Evolutionary conservation across 2,797 vertebrate genomes (phyloP).

Genomic region (Hydrolagus colliei): DNA sequence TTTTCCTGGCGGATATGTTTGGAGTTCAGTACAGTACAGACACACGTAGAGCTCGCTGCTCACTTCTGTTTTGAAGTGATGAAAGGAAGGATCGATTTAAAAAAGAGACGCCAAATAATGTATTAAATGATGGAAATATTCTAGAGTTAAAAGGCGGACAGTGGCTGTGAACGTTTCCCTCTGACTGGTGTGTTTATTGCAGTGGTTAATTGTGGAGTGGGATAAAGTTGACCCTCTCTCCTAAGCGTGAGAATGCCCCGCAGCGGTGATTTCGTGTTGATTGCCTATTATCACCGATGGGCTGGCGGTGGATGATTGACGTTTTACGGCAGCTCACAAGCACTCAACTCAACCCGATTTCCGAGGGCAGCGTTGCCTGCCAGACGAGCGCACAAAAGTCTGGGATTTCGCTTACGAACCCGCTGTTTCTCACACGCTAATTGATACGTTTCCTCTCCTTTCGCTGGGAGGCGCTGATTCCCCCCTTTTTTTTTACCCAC

Average conservation of each 20-base stretch:
- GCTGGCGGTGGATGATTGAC: constrained; percentile 68
- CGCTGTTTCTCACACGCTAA: neutral
- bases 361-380: neutral
- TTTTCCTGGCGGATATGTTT: neutral
- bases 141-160: neutral
- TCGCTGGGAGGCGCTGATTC: neutral
- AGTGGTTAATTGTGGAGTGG: constrained; percentile 2
- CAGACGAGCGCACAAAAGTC: neutral
- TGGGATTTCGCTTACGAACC: neutral
- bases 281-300: constrained; percentile 73
- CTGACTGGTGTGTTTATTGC: constrained; percentile 6
- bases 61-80: neutral
- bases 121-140: neutral
- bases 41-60: neutral
- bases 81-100: neutral
- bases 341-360: neutral
- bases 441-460: neutral
- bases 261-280: constrained; percentile 71
- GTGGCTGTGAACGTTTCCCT: neutral
- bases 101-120: neutral
- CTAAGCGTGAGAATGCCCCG: constrained; percentile 47
- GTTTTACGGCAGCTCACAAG: constrained; percentile 54
- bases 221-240: neutral
- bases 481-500: neutral
- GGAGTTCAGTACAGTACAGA: neutral